A percentile compares a stretch with the other conserved stretches of the same genome.
Evolutionary conservation across 2,113 vertebrate genomes (phyloP).

Genomic region (Antechinus stuartii): DNA sequence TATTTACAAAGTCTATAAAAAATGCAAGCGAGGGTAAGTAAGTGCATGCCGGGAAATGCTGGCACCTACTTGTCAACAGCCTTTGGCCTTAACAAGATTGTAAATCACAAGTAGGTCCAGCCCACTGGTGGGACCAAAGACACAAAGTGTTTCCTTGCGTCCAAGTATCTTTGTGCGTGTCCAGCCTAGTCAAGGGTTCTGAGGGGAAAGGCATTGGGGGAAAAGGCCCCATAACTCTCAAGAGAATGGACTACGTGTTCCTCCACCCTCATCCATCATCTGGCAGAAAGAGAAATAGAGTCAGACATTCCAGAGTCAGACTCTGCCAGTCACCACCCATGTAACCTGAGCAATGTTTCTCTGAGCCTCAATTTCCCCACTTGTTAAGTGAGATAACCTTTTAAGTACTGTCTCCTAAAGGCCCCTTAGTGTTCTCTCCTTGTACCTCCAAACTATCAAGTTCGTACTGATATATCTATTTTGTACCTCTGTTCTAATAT

Average conservation of each 20-base stretch:
- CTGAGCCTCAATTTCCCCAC: not conserved
- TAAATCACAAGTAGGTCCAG: constrained; percentile 15
- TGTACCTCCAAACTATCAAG: not conserved
- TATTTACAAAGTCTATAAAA: constrained; percentile 98
- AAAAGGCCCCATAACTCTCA: not conserved
- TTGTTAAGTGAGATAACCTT: not conserved
- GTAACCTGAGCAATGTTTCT: not conserved
- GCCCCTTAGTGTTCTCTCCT: not conserved
- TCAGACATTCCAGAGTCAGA: not conserved
- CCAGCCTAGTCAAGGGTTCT: not conserved
- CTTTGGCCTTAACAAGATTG: constrained; percentile 23
- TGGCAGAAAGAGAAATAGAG: not conserved
- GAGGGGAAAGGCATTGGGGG: not conserved
- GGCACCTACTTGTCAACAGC: not conserved
- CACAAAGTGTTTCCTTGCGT: not conserved
- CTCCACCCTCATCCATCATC: not conserved
- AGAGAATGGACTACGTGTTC: not conserved
- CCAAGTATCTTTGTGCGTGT: not conserved
- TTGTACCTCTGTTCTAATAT: not conserved
- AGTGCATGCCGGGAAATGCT: not conserved
- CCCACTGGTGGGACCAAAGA: not conserved
- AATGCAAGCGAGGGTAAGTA: constrained; percentile 98
- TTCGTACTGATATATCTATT: not conserved
- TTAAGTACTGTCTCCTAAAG: not conserved
- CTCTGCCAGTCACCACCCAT: not conserved